Conservation (phyloP, 2,888 invertebrate genomes). For the Drosophila seclusa region DNA sequence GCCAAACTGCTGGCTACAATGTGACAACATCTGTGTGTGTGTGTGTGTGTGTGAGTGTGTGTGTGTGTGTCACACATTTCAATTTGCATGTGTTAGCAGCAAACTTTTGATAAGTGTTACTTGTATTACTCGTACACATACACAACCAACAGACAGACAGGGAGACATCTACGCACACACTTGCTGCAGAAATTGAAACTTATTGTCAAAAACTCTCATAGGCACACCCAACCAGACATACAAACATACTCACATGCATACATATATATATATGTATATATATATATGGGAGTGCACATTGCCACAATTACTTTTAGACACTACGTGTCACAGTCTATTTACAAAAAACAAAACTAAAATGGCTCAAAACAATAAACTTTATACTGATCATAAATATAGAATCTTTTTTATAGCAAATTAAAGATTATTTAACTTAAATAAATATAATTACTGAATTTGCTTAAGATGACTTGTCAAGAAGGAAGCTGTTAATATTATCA, state of each 20-base stretch:
- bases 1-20: slow-evolving; percentile 61
- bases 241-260: background rate
- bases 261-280: slow-evolving; percentile 34
- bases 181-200: slow-evolving; percentile 66
- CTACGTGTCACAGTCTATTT: slow-evolving; percentile 43
- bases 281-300: slow-evolving; percentile 57
- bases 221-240: slow-evolving; percentile 5
- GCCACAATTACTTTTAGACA: slow-evolving; percentile 55
- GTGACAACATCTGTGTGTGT: slow-evolving; percentile 29
- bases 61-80: slow-evolving; percentile 70
- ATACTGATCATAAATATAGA: background rate
- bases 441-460: background rate
- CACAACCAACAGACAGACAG: slow-evolving; percentile 19
- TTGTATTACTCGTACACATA: slow-evolving; percentile 63
- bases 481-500: background rate
- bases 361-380: background rate
- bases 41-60: slow-evolving; percentile 24
- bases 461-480: background rate
- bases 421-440: background rate
- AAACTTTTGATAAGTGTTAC: slow-evolving; percentile 80
- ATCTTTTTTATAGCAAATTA: background rate
- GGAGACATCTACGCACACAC: slow-evolving; percentile 13
- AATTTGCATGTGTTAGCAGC: slow-evolving; percentile 81
- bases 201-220: slow-evolving; percentile 69
- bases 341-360: slow-evolving; percentile 1